phyloP scores from a whole-genome alignment of 2,888 invertebrate species.

The Lasioglossum vierecki region DNA sequence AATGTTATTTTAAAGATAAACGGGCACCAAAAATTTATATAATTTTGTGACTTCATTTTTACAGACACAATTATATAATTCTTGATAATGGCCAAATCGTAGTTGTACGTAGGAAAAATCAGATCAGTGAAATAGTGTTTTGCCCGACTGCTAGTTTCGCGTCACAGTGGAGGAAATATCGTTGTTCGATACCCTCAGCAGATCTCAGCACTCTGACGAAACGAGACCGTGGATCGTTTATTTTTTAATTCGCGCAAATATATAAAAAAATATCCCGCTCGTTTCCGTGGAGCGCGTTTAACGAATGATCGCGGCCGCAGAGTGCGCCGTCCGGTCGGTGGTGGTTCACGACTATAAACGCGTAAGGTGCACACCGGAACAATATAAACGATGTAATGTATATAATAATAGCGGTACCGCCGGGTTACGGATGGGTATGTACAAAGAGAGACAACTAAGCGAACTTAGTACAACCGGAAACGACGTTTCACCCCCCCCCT shows the following conservation, averaged over 20 bases:
- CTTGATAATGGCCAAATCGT: too few species aligned
- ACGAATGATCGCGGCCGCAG: slow-evolving; percentile 33
- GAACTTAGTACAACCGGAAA: slow-evolving; percentile 37
- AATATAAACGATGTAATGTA: slow-evolving; percentile 15
- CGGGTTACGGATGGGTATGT: slow-evolving; percentile 13
- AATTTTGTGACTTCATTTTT: too few species aligned
- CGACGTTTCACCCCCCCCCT: slow-evolving; percentile 18
- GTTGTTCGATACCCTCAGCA: slow-evolving; percentile 58
- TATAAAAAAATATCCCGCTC: slow-evolving; percentile 57
- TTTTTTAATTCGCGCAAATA: slow-evolving; percentile 65
- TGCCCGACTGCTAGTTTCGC: slow-evolving; percentile 64
- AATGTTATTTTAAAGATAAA: too few species aligned
- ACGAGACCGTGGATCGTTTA: slow-evolving; percentile 69
- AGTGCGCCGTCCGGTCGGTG: slow-evolving; percentile 9
- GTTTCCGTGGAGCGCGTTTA: slow-evolving; percentile 68
- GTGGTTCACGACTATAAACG: slow-evolving; percentile 31
- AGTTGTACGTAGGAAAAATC: not conserved
- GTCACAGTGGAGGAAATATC: slow-evolving; percentile 43
- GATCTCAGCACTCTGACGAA: slow-evolving; percentile 72
- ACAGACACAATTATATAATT: too few species aligned
- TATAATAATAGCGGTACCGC: slow-evolving; percentile 9
- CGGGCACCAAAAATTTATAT: too few species aligned
- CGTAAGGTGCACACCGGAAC: slow-evolving; percentile 28
- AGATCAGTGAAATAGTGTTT: slow-evolving; percentile 56
- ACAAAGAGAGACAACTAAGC: slow-evolving; percentile 14